Base-by-base conservation (phyloP, 2,888 invertebrate species). In the Cyclophora punctaria region DNA sequence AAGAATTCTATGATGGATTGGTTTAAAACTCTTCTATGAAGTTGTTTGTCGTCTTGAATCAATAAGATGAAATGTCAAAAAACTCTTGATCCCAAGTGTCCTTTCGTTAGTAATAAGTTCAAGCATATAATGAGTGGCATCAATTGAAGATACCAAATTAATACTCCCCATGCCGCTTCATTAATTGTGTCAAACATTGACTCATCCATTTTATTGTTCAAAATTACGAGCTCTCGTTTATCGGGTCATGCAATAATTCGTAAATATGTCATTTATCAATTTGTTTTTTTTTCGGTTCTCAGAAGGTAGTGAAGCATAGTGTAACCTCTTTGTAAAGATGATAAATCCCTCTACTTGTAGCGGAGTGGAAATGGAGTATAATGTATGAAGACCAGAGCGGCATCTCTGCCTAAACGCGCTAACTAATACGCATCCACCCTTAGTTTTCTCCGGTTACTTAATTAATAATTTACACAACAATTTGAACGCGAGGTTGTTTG, bases 381-480 rank as follows among this genome's bases (percentile, higher is more conserved):
- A 20, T 20, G 20, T 20, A 20, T 20, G 20, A 20, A 20, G 20
- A 20, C 20, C 20, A 20, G 20, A 20, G 20, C 20, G 20, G 20
- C 20, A 20, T 20, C 20, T 20, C 20, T 20, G 20, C 1, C 20
- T 20, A 20, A 20, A 20, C 20, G 20, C 20, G 20, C 20, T 20
- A 20, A 20, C 20, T 20, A 20, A 20, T 20, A 20, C 20, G 20
- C 20, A 20, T 20, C 20, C 20, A 20, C 20, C 20, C 20, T 20
- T 20, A 20, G 20, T 20, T 20, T 20, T 20, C 20, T 20, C 20
- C 5, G 37, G 62, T 65, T 66, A 57, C 57, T 59, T 58, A 60
- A 76, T 78, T 73, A 73, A 71, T 72, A 73, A 73, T 68, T 68
- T 65, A 71, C 71, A 69, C 64, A 73, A 73, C 69, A 72, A 72